A percentile compares a stretch with the other conserved stretches of the same genome.
Evolutionary conservation across 2,113 vertebrate genomes (phyloP).

Genomic region (Trogon surrucura): DNA sequence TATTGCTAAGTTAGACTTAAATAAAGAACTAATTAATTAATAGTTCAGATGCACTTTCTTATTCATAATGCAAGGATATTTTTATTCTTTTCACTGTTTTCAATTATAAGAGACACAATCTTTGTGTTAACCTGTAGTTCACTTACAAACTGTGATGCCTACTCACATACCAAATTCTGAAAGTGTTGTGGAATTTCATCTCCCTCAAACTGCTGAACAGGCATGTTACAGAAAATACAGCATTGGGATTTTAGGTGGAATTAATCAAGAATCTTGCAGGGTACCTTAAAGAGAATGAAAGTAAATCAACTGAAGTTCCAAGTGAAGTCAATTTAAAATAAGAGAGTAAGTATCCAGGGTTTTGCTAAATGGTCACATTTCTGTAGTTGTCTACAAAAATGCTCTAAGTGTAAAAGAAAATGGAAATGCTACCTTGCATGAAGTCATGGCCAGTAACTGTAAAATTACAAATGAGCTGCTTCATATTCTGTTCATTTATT

Average conservation of each 20-base stretch:
- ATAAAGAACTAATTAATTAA: neutral
- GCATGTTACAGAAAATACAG: neutral
- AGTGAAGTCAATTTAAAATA: neutral
- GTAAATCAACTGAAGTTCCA: neutral
- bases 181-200: neutral
- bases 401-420: neutral
- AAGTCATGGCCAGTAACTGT: neutral
- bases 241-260: neutral
- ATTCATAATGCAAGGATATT: neutral
- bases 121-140: neutral
- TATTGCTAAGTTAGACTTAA: neutral
- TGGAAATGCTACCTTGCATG: neutral
- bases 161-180: neutral
- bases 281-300: neutral
- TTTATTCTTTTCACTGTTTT: neutral
- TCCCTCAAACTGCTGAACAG: neutral
- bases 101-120: neutral
- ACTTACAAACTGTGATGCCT: neutral
- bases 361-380: neutral
- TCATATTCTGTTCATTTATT: neutral
- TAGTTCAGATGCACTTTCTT: neutral
- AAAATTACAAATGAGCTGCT: neutral
- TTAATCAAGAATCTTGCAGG: neutral
- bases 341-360: neutral
- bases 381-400: neutral